phyloP scores from a whole-genome alignment of 2,113 vertebrate species.

The Saccopteryx bilineata region DNA sequence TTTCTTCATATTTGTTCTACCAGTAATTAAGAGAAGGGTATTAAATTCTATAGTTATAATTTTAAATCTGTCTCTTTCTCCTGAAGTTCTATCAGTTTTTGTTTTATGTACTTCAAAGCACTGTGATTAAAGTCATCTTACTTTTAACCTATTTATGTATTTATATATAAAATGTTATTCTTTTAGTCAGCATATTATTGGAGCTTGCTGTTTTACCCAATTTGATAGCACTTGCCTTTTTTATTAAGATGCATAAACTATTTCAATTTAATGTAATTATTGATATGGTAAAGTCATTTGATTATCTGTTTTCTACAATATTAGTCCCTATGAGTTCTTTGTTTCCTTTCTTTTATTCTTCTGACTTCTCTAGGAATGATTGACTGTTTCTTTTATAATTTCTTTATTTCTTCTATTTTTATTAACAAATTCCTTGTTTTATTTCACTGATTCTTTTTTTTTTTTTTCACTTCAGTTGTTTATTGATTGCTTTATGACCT shows the following conservation, averaged over 20 bases:
- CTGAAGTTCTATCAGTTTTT: neutral
- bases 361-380: neutral
- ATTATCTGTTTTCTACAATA: neutral
- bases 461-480: no score
- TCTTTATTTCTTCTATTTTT: neutral
- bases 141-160: neutral
- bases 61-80: neutral
- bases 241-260: neutral
- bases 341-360: neutral
- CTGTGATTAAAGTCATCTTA: neutral
- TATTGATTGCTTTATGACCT: no score
- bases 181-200: neutral
- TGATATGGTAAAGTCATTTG: neutral
- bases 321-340: neutral
- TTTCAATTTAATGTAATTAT: neutral
- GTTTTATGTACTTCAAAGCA: neutral
- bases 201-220: neutral
- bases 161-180: neutral
- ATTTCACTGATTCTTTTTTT: neutral
- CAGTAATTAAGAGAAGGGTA: neutral
- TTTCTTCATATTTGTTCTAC: neutral
- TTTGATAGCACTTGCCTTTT: neutral
- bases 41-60: neutral
- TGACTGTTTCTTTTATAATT: conserved; percentile 3
- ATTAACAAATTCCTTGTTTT: neutral